Evolutionary conservation across 2,113 vertebrate species (phyloP), one percentile per base, ranked within the genome.

Genomic region (Halcyon senegalensis): DNA sequence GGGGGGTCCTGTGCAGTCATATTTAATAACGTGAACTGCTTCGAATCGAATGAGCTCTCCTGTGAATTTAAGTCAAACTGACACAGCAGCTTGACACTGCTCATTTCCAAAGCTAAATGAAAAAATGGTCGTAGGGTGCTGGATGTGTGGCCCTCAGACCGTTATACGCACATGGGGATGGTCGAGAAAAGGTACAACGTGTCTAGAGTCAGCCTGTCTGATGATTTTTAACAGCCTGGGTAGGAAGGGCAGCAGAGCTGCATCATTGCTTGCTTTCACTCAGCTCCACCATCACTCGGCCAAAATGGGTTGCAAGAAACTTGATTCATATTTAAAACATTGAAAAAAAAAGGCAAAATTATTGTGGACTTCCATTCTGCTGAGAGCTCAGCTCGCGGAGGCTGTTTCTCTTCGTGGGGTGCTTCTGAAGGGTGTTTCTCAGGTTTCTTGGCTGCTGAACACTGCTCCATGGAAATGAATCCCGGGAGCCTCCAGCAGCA

Each of bases 171-270:
- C 31, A 3, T 0, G 5, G 77, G 68, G 31, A 23, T 62, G 70
- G 83, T 4, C 4, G 21, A n/a, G 33, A 0, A 19, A 5, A 20
- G 83, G 37, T 1, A 2, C 9, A 5, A 16, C 0, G 0, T 10
- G 16, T 1, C 60, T 33, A 21, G 19, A 11, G 27, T 4, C 24
- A 4, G 2, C 62, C 78, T 8, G 28, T 9, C 20, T 7, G 1
- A 16, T 2, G n/a, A 19, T 46, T 28, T 75, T 5, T 4, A 7
- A 43, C 27, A 39, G 5, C 31, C 3, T 5, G 31, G 41, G 23
- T 4, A 23, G 72, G 43, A n/a, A 33, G 48, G 60, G 68, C 84
- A 35, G 90, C 63, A 20, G 92, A 67, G 72, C 75, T 58, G 30
- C 39, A 5, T 2, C 10, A 0, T 46, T 8, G 5, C 64, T 69